Conservation (phyloP, 2,797 vertebrate genomes). For the Pseudocheirus occidentalis region DNA sequence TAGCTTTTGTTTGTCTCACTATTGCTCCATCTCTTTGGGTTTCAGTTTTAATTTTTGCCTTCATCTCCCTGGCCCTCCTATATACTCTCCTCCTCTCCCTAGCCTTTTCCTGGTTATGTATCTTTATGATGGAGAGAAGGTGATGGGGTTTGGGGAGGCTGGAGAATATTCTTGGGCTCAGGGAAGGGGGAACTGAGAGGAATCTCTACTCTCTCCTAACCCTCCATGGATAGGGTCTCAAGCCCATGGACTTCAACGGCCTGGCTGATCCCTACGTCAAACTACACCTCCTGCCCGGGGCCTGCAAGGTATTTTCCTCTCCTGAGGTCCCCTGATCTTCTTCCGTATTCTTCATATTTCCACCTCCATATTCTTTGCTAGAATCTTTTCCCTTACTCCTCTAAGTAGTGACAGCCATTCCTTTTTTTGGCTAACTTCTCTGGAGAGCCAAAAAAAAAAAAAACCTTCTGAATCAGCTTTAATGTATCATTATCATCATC, state of each 20-base stretch:
- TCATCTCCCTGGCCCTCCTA: neutral
- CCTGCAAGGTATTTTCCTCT: constrained; percentile 89
- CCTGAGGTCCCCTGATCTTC: neutral
- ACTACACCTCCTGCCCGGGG: constrained; percentile 92
- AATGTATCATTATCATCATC: neutral
- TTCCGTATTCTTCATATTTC: neutral
- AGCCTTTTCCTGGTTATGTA: neutral
- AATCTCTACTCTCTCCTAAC: neutral
- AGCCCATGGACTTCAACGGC: constrained; percentile 95
- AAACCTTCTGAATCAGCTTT: neutral
- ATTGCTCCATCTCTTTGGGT: neutral
- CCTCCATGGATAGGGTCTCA: constrained; percentile 87
- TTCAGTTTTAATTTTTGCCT: neutral
- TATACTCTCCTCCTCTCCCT: neutral
- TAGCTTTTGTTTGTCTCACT: neutral
- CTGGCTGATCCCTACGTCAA: constrained; percentile 94
- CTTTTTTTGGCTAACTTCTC: neutral
- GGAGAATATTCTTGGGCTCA: neutral
- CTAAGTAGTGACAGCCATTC: neutral
- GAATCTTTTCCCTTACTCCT: neutral
- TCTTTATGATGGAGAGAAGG: neutral
- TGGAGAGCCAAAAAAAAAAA: neutral
- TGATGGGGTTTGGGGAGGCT: neutral
- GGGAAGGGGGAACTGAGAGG: neutral
- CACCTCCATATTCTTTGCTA: neutral